A percentile compares a stretch with the other conserved stretches of the same genome.
Conservation (phyloP, 2,888 invertebrate species). For the Amitus sp. region DNA sequence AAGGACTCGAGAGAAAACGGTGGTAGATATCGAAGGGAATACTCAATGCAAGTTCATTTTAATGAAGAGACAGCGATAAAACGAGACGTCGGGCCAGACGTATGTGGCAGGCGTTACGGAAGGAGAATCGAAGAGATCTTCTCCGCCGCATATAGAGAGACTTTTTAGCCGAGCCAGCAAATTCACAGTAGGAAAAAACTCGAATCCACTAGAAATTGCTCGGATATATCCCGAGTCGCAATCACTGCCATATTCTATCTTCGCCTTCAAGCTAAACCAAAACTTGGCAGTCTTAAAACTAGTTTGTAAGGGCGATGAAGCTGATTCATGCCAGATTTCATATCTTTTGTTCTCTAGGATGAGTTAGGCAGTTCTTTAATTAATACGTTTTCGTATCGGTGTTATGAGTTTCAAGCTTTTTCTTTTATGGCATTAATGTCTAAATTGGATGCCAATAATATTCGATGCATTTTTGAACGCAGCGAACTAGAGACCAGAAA, state of each 20-base stretch:
- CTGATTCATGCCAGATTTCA: too few species aligned
- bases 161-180: conserved; percentile 28
- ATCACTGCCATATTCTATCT: conserved; percentile 23
- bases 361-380: too few species aligned
- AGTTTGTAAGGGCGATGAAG: too few species aligned
- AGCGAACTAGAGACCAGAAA: too few species aligned
- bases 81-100: conserved; percentile 10
- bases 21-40: too few species aligned
- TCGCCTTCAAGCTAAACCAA: conserved; percentile 5
- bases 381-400: too few species aligned
- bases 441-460: too few species aligned
- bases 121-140: conserved; percentile 8
- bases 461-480: too few species aligned
- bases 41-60: background rate
- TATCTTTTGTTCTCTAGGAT: too few species aligned
- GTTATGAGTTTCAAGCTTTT: too few species aligned
- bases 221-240: conserved; percentile 24
- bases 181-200: conserved; percentile 25
- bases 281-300: background rate
- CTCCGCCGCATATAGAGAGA: conserved; percentile 5
- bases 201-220: conserved; percentile 24
- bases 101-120: background rate
- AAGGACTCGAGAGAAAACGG: too few species aligned
- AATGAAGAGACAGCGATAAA: conserved; percentile 16
- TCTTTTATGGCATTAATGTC: too few species aligned